Conservation (phyloP, 2,888 invertebrate species). For the Hirtodrosophila confusa region DNA sequence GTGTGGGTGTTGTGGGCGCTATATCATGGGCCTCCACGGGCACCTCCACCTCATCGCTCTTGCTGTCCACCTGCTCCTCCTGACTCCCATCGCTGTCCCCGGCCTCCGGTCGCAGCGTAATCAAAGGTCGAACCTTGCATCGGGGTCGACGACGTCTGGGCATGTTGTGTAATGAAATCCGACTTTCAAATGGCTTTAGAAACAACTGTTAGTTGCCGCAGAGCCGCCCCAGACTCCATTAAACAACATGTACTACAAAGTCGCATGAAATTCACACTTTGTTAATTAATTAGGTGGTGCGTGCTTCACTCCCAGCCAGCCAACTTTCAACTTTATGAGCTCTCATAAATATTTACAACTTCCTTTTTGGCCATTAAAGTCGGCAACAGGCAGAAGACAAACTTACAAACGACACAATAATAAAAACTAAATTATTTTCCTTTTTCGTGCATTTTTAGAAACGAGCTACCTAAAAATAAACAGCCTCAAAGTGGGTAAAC, state of each 20-base stretch:
- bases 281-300: conserved; percentile 69
- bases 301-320: conserved; percentile 10
- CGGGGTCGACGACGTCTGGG: conserved; percentile 65
- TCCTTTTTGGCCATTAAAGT: conserved; percentile 67
- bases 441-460: conserved; percentile 51
- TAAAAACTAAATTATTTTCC: conserved; percentile 40
- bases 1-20: no score
- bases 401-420: conserved; percentile 42
- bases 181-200: conserved; percentile 22
- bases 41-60: conserved; percentile 27
- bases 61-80: conserved; percentile 20
- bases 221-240: conserved; percentile 15
- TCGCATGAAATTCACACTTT: conserved; percentile 59
- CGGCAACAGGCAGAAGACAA: conserved; percentile 10
- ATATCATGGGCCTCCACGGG: background rate
- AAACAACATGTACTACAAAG: conserved; percentile 34
- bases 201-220: conserved; percentile 29
- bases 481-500: conserved; percentile 8
- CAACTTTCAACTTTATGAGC: conserved; percentile 56
- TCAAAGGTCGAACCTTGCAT: conserved; percentile 53
- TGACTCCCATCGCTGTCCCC: conserved; percentile 39
- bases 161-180: conserved; percentile 52
- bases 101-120: conserved; percentile 22
- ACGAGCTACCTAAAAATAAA: conserved; percentile 53
- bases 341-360: conserved; percentile 72